These are phyloP conservation scores for Drosophila burlai DNA, from an alignment of 1,140 invertebrate genomes.

Conservation along the genomic window DNA sequence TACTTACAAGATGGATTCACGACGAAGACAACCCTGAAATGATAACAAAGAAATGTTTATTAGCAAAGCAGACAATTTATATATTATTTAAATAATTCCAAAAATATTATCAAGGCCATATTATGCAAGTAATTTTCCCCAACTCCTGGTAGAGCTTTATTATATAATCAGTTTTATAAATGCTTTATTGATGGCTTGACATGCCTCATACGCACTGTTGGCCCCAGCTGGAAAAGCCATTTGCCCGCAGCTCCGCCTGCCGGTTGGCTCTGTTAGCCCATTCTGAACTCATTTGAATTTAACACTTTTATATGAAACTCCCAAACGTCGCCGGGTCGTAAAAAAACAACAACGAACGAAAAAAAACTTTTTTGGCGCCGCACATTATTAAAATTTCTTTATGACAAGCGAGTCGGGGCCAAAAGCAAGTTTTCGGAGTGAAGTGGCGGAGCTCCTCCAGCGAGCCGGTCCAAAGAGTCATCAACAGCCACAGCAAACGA, in stretches of 20 bases:
- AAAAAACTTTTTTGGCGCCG: slow-evolving; percentile 79
- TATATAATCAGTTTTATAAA: slow-evolving; percentile 36
- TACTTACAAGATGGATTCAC: slow-evolving; percentile 11
- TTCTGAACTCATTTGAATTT: slow-evolving; percentile 80
- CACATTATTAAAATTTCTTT: slow-evolving; percentile 84
- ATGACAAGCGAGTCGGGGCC: slow-evolving; percentile 71
- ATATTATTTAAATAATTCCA: background rate
- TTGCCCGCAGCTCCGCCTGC: slow-evolving; percentile 46
- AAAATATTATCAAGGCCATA: background rate
- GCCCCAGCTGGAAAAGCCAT: slow-evolving; percentile 60
- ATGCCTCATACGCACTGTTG: slow-evolving; percentile 70
- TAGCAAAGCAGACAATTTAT: slow-evolving; percentile 5
- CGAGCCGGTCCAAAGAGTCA: slow-evolving; percentile 65
- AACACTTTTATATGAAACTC: slow-evolving; percentile 73
- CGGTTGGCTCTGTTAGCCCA: slow-evolving; percentile 47
- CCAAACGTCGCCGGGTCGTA: slow-evolving; percentile 66
- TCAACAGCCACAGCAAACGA: slow-evolving; percentile 56
- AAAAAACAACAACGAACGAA: slow-evolving; percentile 49
- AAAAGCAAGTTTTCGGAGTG: slow-evolving; percentile 37
- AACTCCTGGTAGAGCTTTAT: slow-evolving; percentile 8
- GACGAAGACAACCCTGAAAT: slow-evolving; percentile 15
- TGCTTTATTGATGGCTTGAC: slow-evolving; percentile 41
- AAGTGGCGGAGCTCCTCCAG: slow-evolving; percentile 23
- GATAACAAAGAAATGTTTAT: slow-evolving; percentile 8
- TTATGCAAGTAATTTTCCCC: slow-evolving; percentile 11